Conservation (phyloP, 2,888 invertebrate species). For the Cloeon dipterum region DNA sequence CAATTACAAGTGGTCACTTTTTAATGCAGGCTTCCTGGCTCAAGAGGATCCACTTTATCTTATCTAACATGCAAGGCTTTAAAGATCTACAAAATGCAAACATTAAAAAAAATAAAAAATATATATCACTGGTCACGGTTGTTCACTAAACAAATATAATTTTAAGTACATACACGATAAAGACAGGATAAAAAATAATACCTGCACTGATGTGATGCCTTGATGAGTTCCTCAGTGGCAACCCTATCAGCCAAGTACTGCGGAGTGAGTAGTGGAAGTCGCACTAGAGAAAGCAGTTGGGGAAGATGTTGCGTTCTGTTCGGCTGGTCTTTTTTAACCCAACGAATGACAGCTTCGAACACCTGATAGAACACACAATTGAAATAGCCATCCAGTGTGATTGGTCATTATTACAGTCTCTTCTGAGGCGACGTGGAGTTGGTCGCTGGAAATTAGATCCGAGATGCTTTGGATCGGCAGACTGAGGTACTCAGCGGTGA, state of each 20-base stretch:
- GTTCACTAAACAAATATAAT: too few species aligned
- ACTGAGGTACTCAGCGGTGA: constrained; percentile 50
- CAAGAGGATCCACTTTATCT: too few species aligned
- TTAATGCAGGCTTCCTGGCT: too few species aligned
- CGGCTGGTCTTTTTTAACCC: constrained; percentile 43
- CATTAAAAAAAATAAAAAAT: too few species aligned
- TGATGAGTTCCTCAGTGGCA: constrained; percentile 51
- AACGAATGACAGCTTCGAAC: constrained; percentile 61
- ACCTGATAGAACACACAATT: constrained; percentile 22
- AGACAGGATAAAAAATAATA: too few species aligned
- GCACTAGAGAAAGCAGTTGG: constrained; percentile 45
- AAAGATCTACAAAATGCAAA: too few species aligned
- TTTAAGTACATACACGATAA: too few species aligned
- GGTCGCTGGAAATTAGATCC: constrained; percentile 47
- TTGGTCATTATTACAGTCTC: constrained; percentile 28
- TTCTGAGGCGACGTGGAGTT: constrained; percentile 50
- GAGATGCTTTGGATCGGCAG: constrained; percentile 35
- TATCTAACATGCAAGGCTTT: too few species aligned
- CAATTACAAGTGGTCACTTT: too few species aligned
- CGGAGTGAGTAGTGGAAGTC: constrained; percentile 58
- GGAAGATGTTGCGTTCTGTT: constrained; percentile 34
- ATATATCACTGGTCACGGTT: too few species aligned
- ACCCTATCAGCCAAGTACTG: constrained; percentile 61
- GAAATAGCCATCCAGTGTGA: background rate
- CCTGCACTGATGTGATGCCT: constrained; percentile 55